Evolutionary conservation across 1,140 invertebrate species (phyloP).

Genomic region (Drosophila sp.): DNA sequence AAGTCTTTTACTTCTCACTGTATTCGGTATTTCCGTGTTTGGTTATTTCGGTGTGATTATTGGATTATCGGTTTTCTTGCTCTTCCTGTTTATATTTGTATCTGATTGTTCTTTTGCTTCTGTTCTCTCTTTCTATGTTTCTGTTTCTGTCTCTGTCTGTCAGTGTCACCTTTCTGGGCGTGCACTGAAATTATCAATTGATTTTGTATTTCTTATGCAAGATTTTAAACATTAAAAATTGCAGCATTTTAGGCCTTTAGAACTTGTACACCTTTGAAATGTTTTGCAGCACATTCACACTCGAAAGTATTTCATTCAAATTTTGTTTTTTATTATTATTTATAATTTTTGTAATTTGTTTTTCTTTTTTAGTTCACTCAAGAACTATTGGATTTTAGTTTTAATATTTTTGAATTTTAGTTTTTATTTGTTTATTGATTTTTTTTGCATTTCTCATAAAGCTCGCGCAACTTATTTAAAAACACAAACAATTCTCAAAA

Average conservation of each 20-base stretch:
- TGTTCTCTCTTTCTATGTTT: no score
- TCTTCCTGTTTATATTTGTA: constrained; percentile 19
- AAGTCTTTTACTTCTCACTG: constrained; percentile 39
- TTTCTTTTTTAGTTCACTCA: constrained; percentile 38
- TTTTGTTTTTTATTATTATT: constrained; percentile 7
- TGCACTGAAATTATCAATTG: constrained; percentile 60
- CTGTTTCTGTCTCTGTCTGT: constrained; percentile 40
- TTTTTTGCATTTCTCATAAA: constrained; percentile 78
- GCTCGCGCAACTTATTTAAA: constrained; percentile 70
- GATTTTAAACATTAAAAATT: constrained; percentile 75
- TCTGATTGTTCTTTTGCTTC: constrained; percentile 33
- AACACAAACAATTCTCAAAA: constrained; percentile 65
- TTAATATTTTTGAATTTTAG: constrained; percentile 13
- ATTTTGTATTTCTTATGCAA: constrained; percentile 81
- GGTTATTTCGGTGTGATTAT: constrained; percentile 31
- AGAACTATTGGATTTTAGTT: constrained; percentile 8
- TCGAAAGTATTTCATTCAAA: constrained; percentile 45
- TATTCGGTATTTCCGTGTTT: constrained; percentile 38
- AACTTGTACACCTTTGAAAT: constrained; percentile 16
- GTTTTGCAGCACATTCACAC: constrained; percentile 42
- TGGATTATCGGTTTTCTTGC: constrained; percentile 38
- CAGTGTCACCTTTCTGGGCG: constrained; percentile 43
- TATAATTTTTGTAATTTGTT: constrained; percentile 33
- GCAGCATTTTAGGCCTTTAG: constrained; percentile 65
- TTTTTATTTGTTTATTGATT: constrained; percentile 50